These are phyloP conservation scores for Oscheius sp. DNA, from an alignment of 2,888 invertebrate genomes.

Conservation along the genomic window DNA sequence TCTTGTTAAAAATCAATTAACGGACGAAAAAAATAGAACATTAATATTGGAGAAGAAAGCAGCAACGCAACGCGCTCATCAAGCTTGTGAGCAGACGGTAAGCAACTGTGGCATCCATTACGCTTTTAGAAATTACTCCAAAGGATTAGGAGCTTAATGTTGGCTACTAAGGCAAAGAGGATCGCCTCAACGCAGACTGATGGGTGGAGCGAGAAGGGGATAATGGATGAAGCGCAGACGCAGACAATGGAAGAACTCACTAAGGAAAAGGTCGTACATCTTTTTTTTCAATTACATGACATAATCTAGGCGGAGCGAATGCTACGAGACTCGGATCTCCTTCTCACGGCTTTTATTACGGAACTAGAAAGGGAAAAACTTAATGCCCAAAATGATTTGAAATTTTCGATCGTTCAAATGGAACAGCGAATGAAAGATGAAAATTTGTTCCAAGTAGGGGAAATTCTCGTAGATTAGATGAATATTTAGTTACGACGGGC, in stretches of 20 bases:
- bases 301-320: slow-evolving; percentile 33
- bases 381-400: slow-evolving; percentile 60
- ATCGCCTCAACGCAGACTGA: slow-evolving; percentile 58
- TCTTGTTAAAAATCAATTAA: slow-evolving; percentile 48
- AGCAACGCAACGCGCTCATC: slow-evolving; percentile 53
- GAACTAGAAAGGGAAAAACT: slow-evolving; percentile 59
- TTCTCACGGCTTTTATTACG: slow-evolving; percentile 53
- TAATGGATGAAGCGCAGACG: slow-evolving; percentile 33
- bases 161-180: slow-evolving; percentile 46
- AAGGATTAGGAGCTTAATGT: slow-evolving; percentile 50
- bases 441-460: slow-evolving; percentile 10
- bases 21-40: slow-evolving; percentile 39
- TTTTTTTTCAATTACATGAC: not conserved
- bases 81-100: slow-evolving; percentile 35
- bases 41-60: slow-evolving; percentile 49
- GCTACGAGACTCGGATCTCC: slow-evolving; percentile 51
- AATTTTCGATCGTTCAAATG: slow-evolving; percentile 60
- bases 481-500: slow-evolving; percentile 21
- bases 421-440: slow-evolving; percentile 62
- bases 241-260: slow-evolving; percentile 57
- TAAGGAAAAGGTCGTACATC: slow-evolving; percentile 37
- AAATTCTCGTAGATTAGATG: not conserved
- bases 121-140: slow-evolving; percentile 49
- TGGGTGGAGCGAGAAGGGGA: slow-evolving; percentile 39
- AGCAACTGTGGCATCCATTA: not conserved